Evolutionary conservation across 2,888 invertebrate species (phyloP).

Genomic region (Charanyca ferruginea): DNA sequence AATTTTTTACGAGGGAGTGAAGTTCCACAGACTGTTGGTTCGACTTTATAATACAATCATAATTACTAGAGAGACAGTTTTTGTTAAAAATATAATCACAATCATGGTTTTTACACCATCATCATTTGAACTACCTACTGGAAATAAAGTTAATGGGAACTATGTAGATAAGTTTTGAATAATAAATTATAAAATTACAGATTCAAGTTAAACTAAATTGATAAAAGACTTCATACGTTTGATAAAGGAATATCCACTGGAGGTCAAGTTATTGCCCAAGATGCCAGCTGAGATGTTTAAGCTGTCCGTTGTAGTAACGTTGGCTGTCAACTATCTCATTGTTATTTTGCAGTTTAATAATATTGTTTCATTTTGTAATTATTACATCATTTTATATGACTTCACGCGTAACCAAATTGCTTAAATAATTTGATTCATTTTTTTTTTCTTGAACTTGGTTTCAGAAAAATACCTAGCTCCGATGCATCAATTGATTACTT

Average conservation of each 20-base stretch:
- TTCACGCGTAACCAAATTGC: no score
- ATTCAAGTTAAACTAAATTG: not conserved
- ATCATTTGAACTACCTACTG: no score
- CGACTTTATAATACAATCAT: conserved; percentile 31
- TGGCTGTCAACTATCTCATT: conserved; percentile 15
- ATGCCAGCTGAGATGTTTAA: conserved; percentile 15
- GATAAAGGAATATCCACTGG: conserved; percentile 11
- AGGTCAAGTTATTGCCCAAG: conserved; percentile 16
- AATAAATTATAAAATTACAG: conserved; percentile 15
- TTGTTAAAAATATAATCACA: no score
- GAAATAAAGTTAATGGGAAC: not conserved
- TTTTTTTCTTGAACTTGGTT: no score
- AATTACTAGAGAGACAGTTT: conserved; percentile 1
- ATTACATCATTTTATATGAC: not conserved
- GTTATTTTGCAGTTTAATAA: conserved; percentile 24
- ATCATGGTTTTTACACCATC: no score
- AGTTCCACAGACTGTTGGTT: not conserved
- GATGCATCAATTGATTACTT: no score
- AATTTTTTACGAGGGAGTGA: conserved; percentile 13
- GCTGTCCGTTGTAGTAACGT: conserved; percentile 3
- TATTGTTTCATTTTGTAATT: conserved; percentile 6
- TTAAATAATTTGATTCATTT: no score
- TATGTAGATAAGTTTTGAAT: no score
- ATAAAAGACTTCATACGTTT: conserved; percentile 13
- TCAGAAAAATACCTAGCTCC: no score